Conservation (phyloP, 2,888 invertebrate genomes). For the Bruchidius siliquastri region DNA sequence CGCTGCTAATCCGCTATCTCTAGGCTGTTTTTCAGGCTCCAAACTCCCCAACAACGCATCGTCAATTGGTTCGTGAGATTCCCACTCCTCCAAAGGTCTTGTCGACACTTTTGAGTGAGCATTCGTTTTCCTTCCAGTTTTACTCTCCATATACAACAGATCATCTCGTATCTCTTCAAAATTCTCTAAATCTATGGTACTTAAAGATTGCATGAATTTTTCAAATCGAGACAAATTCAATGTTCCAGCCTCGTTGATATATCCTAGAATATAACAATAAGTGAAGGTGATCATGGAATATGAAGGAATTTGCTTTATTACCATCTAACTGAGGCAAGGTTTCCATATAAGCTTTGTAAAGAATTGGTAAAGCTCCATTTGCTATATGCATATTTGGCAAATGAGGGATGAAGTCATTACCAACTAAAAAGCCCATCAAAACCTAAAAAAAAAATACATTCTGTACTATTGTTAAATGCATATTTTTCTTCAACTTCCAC, state of each 20-base stretch:
- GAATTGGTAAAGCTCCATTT: constrained; percentile 79
- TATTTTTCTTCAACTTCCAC: background rate
- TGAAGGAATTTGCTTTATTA: constrained; percentile 39
- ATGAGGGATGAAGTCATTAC: constrained; percentile 97
- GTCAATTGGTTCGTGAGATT: constrained; percentile 44
- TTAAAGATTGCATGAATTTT: constrained; percentile 72
- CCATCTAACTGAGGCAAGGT: constrained; percentile 83
- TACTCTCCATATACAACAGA: constrained; percentile 76
- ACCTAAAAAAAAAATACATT: constrained; percentile 53
- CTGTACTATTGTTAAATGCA: no score
- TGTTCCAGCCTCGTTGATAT: constrained; percentile 86
- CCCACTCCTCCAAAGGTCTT: constrained; percentile 29
- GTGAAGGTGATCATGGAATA: background rate
- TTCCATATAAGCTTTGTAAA: constrained; percentile 84
- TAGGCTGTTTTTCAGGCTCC: constrained; percentile 38
- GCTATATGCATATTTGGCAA: constrained; percentile 92
- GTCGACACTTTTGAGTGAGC: constrained; percentile 26
- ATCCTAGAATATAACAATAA: constrained; percentile 56
- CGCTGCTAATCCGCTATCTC: constrained; percentile 53
- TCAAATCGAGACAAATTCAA: constrained; percentile 82
- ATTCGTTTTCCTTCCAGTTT: constrained; percentile 57
- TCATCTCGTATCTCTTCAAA: constrained; percentile 77
- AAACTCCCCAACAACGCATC: constrained; percentile 45
- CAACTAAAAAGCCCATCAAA: constrained; percentile 93
- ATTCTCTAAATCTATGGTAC: constrained; percentile 67